phyloP scores from a whole-genome alignment of 2,113 vertebrate species.

The Nannospalax galili region DNA sequence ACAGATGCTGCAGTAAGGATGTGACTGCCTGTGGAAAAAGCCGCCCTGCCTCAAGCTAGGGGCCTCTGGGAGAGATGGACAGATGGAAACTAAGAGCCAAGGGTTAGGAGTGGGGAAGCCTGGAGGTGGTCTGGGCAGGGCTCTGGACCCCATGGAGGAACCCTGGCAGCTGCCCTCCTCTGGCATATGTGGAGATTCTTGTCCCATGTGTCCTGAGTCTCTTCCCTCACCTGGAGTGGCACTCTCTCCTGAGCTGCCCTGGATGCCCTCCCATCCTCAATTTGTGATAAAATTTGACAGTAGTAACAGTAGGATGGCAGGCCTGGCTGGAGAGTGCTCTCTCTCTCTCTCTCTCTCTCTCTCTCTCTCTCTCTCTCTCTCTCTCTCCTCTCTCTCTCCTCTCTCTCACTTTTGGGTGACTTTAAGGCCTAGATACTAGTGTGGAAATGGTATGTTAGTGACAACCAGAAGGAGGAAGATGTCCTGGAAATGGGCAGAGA shows the following conservation, averaged over 20 bases:
- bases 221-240: not conserved
- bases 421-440: accelerated
- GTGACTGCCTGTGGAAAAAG: not conserved
- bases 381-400: too few relatives aligned
- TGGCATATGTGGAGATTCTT: too few relatives aligned
- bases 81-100: not conserved
- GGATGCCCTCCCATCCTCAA: not conserved
- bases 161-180: not conserved
- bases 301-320: too few relatives aligned
- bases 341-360: too few relatives aligned
- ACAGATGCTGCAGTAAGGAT: not conserved
- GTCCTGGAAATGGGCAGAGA: not conserved
- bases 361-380: too few relatives aligned
- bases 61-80: not conserved
- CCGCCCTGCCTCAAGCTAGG: not conserved
- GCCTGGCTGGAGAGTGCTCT: too few relatives aligned
- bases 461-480: not conserved
- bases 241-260: not conserved
- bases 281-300: not conserved
- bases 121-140: not conserved
- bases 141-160: not conserved
- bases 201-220: not conserved
- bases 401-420: not conserved
- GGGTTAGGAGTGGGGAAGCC: not conserved
- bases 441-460: not conserved